Conservation (phyloP, 2,113 vertebrate genomes). For the Rhynchomys soricoides region DNA sequence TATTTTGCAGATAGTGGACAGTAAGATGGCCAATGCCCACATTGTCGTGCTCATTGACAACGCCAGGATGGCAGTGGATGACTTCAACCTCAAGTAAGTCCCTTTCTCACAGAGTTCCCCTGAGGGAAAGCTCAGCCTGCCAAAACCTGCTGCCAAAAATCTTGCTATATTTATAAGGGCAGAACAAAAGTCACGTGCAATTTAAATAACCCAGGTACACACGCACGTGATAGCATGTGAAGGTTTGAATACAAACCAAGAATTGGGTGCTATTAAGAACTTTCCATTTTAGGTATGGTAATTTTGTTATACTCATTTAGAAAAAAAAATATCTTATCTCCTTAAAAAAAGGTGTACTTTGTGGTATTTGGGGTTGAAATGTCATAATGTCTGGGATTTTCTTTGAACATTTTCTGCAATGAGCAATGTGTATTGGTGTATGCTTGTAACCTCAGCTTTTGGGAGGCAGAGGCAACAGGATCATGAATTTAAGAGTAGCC, state of each 20-base stretch:
- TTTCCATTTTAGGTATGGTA: not conserved
- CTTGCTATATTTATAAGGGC: conserved; percentile 10
- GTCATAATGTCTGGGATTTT: not conserved
- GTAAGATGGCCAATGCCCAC: conserved; percentile 86
- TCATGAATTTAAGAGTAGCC: not conserved
- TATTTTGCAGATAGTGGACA: conserved; percentile 86
- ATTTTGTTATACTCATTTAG: conserved; percentile 1
- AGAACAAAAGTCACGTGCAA: not conserved
- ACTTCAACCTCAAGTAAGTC: conserved; percentile 90
- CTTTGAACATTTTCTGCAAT: not conserved
- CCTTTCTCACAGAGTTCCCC: not conserved
- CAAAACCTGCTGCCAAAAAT: not conserved
- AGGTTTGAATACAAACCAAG: not conserved
- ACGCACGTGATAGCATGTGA: not conserved
- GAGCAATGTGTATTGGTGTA: not conserved
- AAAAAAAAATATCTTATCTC: not conserved
- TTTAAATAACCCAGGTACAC: conserved; percentile 3
- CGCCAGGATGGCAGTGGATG: conserved; percentile 87
- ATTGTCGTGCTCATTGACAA: conserved; percentile 89
- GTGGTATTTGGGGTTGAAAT: not conserved
- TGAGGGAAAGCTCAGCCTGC: not conserved
- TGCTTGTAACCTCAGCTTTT: not conserved
- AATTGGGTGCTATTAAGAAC: not conserved
- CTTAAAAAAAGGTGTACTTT: not conserved
- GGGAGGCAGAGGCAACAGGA: not conserved